Percentiles rank a stretch among this genome's conserved stretches.
These are phyloP conservation scores for Halcyon chelicuti DNA, from an alignment of 2,797 vertebrate species.

Conservation along the genomic window DNA sequence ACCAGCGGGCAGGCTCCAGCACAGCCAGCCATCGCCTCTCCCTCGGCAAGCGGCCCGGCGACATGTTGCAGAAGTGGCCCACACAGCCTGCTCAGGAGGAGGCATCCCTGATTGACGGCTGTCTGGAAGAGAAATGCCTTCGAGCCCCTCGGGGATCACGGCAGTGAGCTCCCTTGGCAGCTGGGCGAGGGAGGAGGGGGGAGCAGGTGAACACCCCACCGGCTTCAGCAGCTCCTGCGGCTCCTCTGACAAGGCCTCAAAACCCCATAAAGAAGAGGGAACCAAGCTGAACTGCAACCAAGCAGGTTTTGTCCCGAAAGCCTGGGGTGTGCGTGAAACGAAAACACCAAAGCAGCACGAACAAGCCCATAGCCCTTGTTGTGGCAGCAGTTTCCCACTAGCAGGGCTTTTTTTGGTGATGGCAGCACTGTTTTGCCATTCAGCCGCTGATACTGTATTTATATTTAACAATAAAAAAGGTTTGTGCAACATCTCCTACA, in stretches of 20 bases:
- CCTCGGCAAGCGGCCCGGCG: not conserved
- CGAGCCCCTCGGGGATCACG: not conserved
- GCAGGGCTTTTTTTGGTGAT: rapidly evolving
- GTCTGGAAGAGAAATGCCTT: not conserved
- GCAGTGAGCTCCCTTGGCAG: not conserved
- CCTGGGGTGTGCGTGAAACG: rapidly evolving
- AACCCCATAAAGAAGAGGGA: not conserved
- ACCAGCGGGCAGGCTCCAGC: not conserved
- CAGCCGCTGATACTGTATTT: not conserved
- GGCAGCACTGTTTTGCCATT: rapidly evolving
- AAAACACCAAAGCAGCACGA: not conserved
- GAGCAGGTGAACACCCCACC: not conserved
- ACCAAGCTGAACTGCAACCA: not conserved
- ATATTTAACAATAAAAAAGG: too few relatives aligned
- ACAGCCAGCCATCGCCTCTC: not conserved
- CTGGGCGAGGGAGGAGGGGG: not conserved
- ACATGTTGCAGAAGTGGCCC: not conserved
- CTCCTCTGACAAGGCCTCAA: not conserved
- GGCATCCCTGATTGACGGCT: not conserved
- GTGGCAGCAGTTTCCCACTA: rapidly evolving
- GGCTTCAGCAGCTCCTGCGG: rapidly evolving
- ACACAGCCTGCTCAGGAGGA: not conserved
- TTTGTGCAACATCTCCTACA: too few relatives aligned
- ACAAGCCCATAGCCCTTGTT: rapidly evolving
- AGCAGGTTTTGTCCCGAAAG: not conserved